Conservation (phyloP, 2,888 invertebrate species). For the Taphrorychus bicolor region DNA sequence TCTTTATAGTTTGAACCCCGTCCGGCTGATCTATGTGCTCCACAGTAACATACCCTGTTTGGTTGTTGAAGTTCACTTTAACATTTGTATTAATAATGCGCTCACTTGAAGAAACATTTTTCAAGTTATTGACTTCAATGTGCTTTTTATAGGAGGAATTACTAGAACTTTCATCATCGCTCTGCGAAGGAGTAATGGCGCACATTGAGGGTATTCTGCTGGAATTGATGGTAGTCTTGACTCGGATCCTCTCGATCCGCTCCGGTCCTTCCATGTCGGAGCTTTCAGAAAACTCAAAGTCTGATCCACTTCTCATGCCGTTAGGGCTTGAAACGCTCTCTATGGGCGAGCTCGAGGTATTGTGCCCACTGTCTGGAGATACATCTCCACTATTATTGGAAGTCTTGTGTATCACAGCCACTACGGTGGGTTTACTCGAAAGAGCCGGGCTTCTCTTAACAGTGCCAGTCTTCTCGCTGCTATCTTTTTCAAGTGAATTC, state of each 20-base stretch:
- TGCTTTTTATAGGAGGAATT: conserved; percentile 45
- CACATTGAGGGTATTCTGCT: conserved; percentile 92
- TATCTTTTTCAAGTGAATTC: conserved; percentile 58
- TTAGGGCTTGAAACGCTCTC: conserved; percentile 77
- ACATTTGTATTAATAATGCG: conserved; percentile 45
- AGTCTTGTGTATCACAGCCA: conserved; percentile 67
- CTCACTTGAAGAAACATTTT: conserved; percentile 39
- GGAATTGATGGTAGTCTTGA: conserved; percentile 86
- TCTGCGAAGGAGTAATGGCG: conserved; percentile 86
- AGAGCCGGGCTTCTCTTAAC: conserved; percentile 57
- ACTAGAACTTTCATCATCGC: conserved; percentile 79
- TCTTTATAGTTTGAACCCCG: conserved; percentile 19
- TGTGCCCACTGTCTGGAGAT: conserved; percentile 82
- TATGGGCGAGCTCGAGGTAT: conserved; percentile 81
- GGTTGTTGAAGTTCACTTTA: conserved; percentile 54
- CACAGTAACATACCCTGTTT: conserved; percentile 57
- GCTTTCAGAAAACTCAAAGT: conserved; percentile 85
- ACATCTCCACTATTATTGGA: conserved; percentile 69
- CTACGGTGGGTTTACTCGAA: conserved; percentile 64
- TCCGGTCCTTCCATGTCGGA: conserved; percentile 89
- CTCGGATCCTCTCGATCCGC: conserved; percentile 82
- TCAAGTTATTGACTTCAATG: conserved; percentile 42
- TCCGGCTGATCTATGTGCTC: conserved; percentile 50
- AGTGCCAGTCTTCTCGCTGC: conserved; percentile 58
- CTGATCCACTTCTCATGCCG: conserved; percentile 73